These are phyloP conservation scores for Pogonocherus hispidulus DNA, from an alignment of 2,888 invertebrate species.

Conservation along the genomic window DNA sequence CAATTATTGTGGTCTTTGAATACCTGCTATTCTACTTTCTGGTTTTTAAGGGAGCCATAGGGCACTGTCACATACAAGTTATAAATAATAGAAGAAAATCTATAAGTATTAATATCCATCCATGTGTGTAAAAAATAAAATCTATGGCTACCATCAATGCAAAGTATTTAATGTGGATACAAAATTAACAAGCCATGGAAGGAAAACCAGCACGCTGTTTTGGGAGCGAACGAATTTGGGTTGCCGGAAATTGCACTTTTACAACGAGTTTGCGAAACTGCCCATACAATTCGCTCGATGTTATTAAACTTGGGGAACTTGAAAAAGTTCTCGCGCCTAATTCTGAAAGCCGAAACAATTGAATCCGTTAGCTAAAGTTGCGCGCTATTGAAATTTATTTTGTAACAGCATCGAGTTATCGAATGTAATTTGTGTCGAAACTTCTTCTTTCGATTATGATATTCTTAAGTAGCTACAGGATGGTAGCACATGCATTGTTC, in stretches of 20 bases:
- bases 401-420: background rate
- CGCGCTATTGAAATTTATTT: conserved; percentile 2
- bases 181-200: background rate
- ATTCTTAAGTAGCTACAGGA: no score
- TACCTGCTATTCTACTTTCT: no score
- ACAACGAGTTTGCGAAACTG: conserved; percentile 18
- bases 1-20: no score
- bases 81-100: no score
- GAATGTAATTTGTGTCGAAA: no score
- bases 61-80: no score
- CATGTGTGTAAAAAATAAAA: no score
- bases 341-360: conserved; percentile 13
- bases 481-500: no score
- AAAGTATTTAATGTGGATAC: background rate
- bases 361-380: conserved; percentile 2
- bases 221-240: background rate
- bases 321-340: conserved; percentile 15
- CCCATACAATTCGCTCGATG: background rate
- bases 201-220: background rate
- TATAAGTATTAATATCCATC: no score
- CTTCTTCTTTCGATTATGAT: no score
- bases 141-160: background rate
- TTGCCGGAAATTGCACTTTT: conserved; percentile 25
- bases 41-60: no score
- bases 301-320: background rate